Conservation (phyloP, 2,888 invertebrate genomes). For the Hanleya hanleyi region DNA sequence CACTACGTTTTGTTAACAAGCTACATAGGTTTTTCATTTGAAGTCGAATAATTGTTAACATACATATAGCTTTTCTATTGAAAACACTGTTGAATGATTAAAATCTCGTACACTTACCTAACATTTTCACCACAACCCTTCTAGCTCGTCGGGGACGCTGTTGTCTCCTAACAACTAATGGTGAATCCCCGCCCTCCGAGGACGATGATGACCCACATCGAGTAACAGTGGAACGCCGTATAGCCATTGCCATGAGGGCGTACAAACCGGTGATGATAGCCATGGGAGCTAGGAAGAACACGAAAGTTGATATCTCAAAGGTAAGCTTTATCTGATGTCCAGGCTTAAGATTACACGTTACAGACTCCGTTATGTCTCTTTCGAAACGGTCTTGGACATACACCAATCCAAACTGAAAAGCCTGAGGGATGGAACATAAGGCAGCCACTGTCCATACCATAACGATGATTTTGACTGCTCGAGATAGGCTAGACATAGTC, state of each 20-base stretch:
- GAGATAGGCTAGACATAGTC: constrained; percentile 85
- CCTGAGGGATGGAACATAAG: constrained; percentile 80
- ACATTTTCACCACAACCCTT: constrained; percentile 77
- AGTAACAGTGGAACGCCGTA: constrained; percentile 51
- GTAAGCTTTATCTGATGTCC: constrained; percentile 27
- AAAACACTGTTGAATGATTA: neutral
- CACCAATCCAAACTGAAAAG: constrained; percentile 83
- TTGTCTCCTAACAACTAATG: constrained; percentile 30
- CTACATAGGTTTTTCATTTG: no score
- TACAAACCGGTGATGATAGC: constrained; percentile 88
- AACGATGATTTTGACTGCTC: constrained; percentile 87
- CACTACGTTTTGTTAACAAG: no score
- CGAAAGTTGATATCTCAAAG: constrained; percentile 80
- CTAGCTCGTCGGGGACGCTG: constrained; percentile 50
- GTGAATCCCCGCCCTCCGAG: neutral
- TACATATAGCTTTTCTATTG: no score
- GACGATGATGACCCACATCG: neutral
- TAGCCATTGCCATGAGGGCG: constrained; percentile 71
- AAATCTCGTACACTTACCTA: constrained; percentile 76
- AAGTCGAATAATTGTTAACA: no score
- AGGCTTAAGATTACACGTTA: constrained; percentile 78
- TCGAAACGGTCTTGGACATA: constrained; percentile 57
- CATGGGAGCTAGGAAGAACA: constrained; percentile 92
- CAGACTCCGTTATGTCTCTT: constrained; percentile 76
- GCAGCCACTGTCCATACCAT: constrained; percentile 85